Conservation (phyloP, 2,797 vertebrate species). For the Calcarius lapponicus region DNA sequence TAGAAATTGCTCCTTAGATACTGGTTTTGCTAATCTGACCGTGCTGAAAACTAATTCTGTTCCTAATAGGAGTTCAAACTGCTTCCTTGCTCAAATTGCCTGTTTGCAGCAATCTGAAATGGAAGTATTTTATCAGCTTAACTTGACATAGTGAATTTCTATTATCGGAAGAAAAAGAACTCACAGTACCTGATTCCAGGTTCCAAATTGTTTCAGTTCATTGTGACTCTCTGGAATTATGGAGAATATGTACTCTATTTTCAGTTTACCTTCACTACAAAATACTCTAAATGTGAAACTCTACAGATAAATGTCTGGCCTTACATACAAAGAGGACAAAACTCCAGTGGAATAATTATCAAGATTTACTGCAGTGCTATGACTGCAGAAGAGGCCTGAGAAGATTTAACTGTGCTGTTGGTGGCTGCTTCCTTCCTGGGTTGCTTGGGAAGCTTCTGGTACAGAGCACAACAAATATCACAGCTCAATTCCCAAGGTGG, state of each 20-base stretch:
- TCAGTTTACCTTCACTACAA: neutral
- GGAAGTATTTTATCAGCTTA: constrained; percentile 11
- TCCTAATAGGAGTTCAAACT: neutral
- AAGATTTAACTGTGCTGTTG: neutral
- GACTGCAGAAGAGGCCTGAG: neutral
- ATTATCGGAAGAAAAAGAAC: neutral
- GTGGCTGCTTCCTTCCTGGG: neutral
- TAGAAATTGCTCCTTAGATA: neutral
- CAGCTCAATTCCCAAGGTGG: neutral
- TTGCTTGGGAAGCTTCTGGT: neutral
- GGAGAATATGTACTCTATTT: neutral
- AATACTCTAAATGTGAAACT: neutral
- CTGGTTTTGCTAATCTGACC: constrained; percentile 23
- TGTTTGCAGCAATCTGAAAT: constrained; percentile 20
- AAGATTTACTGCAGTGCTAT: neutral
- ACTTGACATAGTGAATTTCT: neutral
- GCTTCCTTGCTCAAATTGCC: neutral
- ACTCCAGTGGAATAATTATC: constrained; percentile 37
- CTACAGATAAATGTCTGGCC: neutral
- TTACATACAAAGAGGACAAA: neutral
- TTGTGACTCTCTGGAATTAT: neutral
- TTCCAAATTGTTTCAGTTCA: constrained; percentile 4
- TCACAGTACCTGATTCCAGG: neutral
- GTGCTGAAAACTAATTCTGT: neutral
- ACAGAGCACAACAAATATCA: constrained; percentile 9